phyloP scores from a whole-genome alignment of 2,888 invertebrate species.

The Gymnosoma rotundatum region DNA sequence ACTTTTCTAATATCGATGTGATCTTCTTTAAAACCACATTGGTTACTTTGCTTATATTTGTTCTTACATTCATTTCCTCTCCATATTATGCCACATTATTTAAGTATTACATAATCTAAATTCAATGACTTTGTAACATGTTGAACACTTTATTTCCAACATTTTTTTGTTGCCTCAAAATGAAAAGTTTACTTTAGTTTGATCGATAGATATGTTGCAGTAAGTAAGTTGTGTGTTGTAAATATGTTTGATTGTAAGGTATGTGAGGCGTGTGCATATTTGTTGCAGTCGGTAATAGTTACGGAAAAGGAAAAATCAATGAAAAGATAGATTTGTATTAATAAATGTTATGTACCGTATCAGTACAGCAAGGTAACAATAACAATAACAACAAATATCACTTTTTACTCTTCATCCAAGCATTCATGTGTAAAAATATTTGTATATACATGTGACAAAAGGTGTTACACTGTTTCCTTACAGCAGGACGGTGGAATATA shows the following conservation, averaged over 20 bases:
- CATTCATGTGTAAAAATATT: slow-evolving; percentile 53
- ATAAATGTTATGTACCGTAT: slow-evolving; percentile 16
- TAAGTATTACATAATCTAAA: slow-evolving; percentile 65
- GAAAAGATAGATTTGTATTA: slow-evolving; percentile 29
- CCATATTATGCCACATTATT: slow-evolving; percentile 59
- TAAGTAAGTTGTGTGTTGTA: background rate
- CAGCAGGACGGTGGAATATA: background rate
- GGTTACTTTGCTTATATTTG: slow-evolving; percentile 1
- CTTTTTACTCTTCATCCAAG: slow-evolving; percentile 62
- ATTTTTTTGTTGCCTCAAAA: slow-evolving; percentile 35
- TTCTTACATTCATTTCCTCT: slow-evolving; percentile 5
- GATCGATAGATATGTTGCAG: slow-evolving; percentile 36
- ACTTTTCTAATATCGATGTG: slow-evolving; percentile 8
- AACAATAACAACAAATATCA: slow-evolving; percentile 29
- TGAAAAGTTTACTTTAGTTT: slow-evolving; percentile 17
- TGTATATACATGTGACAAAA: background rate
- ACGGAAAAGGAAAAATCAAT: slow-evolving; percentile 53
- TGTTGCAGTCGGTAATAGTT: slow-evolving; percentile 15
- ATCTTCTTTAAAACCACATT: background rate
- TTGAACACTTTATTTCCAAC: slow-evolving; percentile 39
- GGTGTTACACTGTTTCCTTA: slow-evolving; percentile 35
- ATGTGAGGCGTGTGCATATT: slow-evolving; percentile 24
- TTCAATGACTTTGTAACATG: slow-evolving; percentile 53
- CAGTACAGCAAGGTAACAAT: slow-evolving; percentile 27
- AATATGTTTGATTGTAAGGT: background rate